Base-by-base conservation (phyloP, 2,113 vertebrate species). In the Brachionichthys hirsutus region DNA sequence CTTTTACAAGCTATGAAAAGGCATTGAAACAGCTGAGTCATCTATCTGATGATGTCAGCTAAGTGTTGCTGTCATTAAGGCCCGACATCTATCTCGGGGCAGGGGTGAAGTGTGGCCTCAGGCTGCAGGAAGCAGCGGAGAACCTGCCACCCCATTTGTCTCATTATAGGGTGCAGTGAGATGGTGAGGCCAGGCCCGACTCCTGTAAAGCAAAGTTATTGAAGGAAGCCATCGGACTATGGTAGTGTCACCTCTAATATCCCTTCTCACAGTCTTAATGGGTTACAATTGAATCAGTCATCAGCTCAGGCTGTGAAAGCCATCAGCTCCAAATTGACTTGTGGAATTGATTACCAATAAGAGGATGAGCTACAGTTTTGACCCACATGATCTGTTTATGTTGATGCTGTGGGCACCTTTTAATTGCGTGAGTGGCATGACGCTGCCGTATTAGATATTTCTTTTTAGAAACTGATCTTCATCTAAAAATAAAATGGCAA, bases 261-360 rank as follows among this genome's bases (percentile, higher is more conserved):
- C 35, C 57, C 41, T 58, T 62, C 66, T 63, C 59, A 17, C 34
- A 1, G 14, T 71, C 67, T 72, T 75, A 75, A 81, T 62, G 50
- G 60, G 44, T 49, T 63, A 40, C 73, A 81, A 83, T 82, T 80
- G 60, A 72, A 82, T 89, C 68, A 75, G 70, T 56, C 45, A 75
- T 77, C 51, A 62, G 43, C 73, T 63, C 50, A 41, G 19, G 57
- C 63, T 71, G 72, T 54, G 38, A 73, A 79, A 77, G 67, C 59
- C 72, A 65, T 78, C 40, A 58, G 72, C 74, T 80, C 66, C 44
- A 75, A 86, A 89, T 85, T 80, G 78, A 87, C 83, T 87, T 38
- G 63, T 50, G 54, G 51, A 81, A 86, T 89, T 78, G 78, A 87
- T 89, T 81, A 80, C 54, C 51, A 48, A 67, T 82, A 13, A 42